These are phyloP conservation scores for Rhagonycha lutea DNA, from an alignment of 2,888 invertebrate species.

Conservation along the genomic window DNA sequence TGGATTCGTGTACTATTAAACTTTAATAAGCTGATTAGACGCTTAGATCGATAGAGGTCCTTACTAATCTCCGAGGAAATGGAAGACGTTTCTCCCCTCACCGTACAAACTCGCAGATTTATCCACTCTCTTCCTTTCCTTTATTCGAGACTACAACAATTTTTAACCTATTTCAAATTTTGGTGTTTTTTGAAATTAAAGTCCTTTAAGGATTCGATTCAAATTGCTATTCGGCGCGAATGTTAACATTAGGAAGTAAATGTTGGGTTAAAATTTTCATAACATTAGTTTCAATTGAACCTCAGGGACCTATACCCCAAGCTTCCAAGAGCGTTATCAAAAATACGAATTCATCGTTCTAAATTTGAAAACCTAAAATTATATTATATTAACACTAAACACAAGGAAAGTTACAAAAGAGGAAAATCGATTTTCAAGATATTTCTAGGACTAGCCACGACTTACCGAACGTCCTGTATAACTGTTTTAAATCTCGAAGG, in stretches of 20 bases:
- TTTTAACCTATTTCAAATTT: not conserved
- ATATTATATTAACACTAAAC: too few species aligned
- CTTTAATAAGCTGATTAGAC: slow-evolving; percentile 35
- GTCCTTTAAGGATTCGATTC: not conserved
- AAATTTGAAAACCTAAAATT: too few species aligned
- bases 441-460: not conserved
- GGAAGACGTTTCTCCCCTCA: slow-evolving; percentile 15
- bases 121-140: not conserved
- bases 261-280: too few species aligned
- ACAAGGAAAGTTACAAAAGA: too few species aligned
- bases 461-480: not conserved
- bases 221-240: too few species aligned
- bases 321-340: too few species aligned
- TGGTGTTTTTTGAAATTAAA: not conserved
- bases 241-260: too few species aligned
- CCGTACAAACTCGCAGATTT: slow-evolving; percentile 7
- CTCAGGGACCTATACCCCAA: too few species aligned
- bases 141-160: not conserved
- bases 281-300: too few species aligned
- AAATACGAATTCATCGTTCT: too few species aligned
- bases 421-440: too few species aligned
- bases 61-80: slow-evolving; percentile 27
- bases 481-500: too few species aligned
- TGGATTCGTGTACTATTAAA: slow-evolving; percentile 32
- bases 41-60: slow-evolving; percentile 32